A percentile compares a stretch with the other conserved stretches of the same genome.
These are phyloP conservation scores for Herminia tarsipennalis DNA, from an alignment of 2,888 invertebrate genomes.

Conservation along the genomic window DNA sequence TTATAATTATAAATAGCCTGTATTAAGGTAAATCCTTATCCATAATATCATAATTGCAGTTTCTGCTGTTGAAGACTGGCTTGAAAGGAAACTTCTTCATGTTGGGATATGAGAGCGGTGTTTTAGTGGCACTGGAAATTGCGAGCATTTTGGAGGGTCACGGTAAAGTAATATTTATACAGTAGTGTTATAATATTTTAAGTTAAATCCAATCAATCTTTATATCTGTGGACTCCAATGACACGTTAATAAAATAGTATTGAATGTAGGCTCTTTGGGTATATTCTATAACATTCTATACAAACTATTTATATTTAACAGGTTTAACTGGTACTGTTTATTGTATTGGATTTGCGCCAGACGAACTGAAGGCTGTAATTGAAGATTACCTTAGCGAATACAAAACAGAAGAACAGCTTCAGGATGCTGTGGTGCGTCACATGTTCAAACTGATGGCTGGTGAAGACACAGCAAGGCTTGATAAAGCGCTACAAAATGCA, in stretches of 20 bases:
- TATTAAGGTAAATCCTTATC: no score
- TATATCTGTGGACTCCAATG: neutral
- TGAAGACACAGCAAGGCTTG: slow-evolving; percentile 24
- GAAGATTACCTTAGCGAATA: slow-evolving; percentile 30
- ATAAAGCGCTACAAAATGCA: slow-evolving; percentile 18
- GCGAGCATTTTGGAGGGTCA: slow-evolving; percentile 60
- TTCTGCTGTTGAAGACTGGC: slow-evolving; percentile 15
- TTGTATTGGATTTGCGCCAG: slow-evolving; percentile 59
- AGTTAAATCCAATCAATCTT: neutral
- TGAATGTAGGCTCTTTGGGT: no score
- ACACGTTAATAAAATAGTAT: neutral
- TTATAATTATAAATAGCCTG: no score
- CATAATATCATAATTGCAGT: no score
- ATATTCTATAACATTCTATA: neutral
- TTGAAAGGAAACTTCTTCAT: slow-evolving; percentile 54
- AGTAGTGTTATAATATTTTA: neutral
- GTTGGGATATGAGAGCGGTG: slow-evolving; percentile 62
- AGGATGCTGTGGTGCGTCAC: slow-evolving; percentile 46
- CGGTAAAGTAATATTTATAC: slow-evolving; percentile 41
- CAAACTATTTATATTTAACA: slow-evolving; percentile 30
- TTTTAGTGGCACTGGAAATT: no score
- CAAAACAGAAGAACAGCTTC: slow-evolving; percentile 37
- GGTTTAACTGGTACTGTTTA: slow-evolving; percentile 61
- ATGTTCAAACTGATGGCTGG: slow-evolving; percentile 48
- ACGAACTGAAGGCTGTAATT: slow-evolving; percentile 41